Percentiles rank a stretch among this genome's conserved stretches.
Evolutionary conservation across 2,113 vertebrate genomes (phyloP).

Genomic region (Nibea coibor): DNA sequence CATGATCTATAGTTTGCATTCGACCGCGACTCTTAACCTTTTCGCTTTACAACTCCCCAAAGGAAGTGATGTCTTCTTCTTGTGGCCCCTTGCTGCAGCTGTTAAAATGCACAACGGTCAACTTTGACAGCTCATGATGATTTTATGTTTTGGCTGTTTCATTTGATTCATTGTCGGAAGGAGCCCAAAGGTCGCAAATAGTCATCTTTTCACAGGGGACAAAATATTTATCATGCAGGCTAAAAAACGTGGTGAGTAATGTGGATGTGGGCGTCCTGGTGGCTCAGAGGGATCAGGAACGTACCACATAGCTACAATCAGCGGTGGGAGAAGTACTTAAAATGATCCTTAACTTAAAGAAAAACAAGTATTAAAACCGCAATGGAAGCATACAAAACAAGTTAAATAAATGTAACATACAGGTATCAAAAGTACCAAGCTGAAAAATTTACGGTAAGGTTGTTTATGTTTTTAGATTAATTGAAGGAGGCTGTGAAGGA

Average conservation of each 20-base stretch:
- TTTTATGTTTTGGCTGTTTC: constrained; percentile 34
- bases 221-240: constrained; percentile 46
- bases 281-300: constrained; percentile 15
- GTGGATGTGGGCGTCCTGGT: constrained; percentile 35
- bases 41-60: constrained; percentile 25
- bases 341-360: not conserved
- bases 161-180: constrained; percentile 32
- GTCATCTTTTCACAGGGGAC: constrained; percentile 45
- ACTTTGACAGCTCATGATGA: constrained; percentile 35
- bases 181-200: constrained; percentile 11
- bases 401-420: not conserved
- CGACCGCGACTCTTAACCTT: constrained; percentile 43
- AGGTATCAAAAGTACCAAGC: not conserved
- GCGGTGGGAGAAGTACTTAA: not conserved
- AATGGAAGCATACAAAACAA: not conserved
- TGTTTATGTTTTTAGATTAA: not conserved
- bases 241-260: constrained; percentile 44
- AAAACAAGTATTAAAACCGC: not conserved
- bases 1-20: constrained; percentile 29
- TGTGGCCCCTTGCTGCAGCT: constrained; percentile 37
- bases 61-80: constrained; percentile 53
- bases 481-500: not conserved
- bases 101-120: constrained; percentile 49
- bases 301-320: not conserved
- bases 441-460: too few species aligned